These are phyloP conservation scores for Aproaerema taeniolella DNA, from an alignment of 2,888 invertebrate genomes.

Conservation along the genomic window DNA sequence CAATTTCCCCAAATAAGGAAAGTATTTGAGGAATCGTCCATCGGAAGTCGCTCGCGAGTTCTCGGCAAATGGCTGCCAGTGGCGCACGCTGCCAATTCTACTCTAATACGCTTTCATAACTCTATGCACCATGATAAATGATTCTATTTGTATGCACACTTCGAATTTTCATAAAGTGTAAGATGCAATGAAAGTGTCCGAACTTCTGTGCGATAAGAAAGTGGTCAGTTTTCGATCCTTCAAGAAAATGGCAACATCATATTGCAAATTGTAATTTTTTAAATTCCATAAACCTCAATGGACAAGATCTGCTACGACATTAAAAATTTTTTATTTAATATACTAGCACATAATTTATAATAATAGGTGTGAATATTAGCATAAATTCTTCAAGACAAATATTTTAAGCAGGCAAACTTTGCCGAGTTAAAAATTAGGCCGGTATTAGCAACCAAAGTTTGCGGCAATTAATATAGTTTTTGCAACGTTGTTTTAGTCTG, in stretches of 20 bases:
- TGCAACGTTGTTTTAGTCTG: constrained; percentile 52
- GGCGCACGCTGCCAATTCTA: constrained; percentile 44
- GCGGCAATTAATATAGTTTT: constrained; percentile 56
- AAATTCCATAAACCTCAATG: too few relatives aligned
- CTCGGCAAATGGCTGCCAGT: constrained; percentile 48
- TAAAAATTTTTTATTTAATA: too few relatives aligned
- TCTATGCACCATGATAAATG: constrained; percentile 18
- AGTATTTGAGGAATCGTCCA: constrained; percentile 46
- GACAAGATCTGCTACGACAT: too few relatives aligned
- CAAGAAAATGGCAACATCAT: too few relatives aligned
- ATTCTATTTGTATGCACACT: constrained; percentile 14
- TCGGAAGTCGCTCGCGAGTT: constrained; percentile 51
- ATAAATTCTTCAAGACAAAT: not conserved
- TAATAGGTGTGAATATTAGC: not conserved
- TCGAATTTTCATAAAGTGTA: constrained; percentile 8
- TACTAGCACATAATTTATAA: too few relatives aligned
- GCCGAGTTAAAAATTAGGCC: not conserved
- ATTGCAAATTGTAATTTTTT: too few relatives aligned
- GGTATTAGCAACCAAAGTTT: constrained; percentile 32
- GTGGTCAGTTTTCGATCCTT: too few relatives aligned
- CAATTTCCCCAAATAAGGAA: constrained; percentile 48
- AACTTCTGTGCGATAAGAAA: too few relatives aligned
- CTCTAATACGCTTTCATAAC: constrained; percentile 22
- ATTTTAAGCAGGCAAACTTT: not conserved
- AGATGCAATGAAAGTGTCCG: not conserved